These are phyloP conservation scores for Emydocephalus ijimae DNA, from an alignment of 2,113 vertebrate genomes.

Conservation along the genomic window DNA sequence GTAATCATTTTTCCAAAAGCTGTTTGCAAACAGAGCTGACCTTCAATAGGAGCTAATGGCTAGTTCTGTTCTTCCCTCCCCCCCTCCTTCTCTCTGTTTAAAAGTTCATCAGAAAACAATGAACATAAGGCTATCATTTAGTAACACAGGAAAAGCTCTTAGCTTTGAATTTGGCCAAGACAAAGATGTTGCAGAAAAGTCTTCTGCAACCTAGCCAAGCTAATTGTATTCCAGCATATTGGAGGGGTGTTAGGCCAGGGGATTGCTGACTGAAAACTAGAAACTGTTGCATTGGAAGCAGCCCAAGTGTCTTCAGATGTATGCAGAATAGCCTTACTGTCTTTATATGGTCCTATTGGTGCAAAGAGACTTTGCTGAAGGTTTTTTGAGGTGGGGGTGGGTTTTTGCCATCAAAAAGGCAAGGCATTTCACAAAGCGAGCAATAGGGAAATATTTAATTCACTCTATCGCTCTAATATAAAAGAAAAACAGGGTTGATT, in stretches of 20 bases:
- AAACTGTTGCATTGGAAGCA: background rate
- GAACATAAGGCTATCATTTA: background rate
- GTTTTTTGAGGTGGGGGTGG: background rate
- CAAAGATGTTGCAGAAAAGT: background rate
- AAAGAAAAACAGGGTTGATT: background rate
- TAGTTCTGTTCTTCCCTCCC: background rate
- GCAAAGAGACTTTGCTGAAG: background rate
- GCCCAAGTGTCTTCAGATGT: background rate
- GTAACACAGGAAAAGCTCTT: background rate
- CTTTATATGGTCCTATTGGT: background rate
- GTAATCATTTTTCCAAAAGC: background rate
- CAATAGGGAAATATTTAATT: background rate
- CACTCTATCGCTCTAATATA: background rate
- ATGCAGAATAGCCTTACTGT: background rate
- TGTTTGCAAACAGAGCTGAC: background rate
- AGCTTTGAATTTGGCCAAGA: background rate
- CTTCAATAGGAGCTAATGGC: background rate
- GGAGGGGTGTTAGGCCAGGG: background rate
- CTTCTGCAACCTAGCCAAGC: background rate
- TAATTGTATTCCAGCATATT: background rate
- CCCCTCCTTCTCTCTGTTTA: background rate
- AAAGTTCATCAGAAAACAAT: background rate
- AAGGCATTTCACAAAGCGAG: background rate
- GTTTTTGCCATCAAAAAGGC: background rate
- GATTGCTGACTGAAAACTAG: background rate